Percentiles rank a stretch among this genome's conserved stretches.
Conservation (phyloP, 2,888 invertebrate genomes). For the Scaptomyza cyrtandrae region DNA sequence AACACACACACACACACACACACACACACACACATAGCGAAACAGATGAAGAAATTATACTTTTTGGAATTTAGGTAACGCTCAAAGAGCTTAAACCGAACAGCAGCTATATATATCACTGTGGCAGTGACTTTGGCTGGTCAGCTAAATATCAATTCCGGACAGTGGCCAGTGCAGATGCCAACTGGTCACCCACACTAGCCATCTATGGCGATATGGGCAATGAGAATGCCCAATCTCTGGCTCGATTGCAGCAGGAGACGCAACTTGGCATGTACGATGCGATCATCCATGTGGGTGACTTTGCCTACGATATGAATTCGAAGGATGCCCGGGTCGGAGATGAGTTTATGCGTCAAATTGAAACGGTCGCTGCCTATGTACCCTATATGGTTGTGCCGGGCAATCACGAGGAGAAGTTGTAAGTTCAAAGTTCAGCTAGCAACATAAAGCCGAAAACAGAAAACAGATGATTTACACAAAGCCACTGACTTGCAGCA, state of each 20-base stretch:
- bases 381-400: slow-evolving; percentile 97
- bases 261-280: slow-evolving; percentile 92
- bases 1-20: slow-evolving; percentile 6
- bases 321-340: slow-evolving; percentile 92
- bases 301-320: slow-evolving; percentile 98
- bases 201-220: slow-evolving; percentile 98
- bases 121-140: slow-evolving; percentile 92
- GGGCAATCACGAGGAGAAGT: slow-evolving; percentile 95
- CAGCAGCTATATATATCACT: slow-evolving; percentile 91
- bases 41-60: slow-evolving; percentile 4
- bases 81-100: slow-evolving; percentile 87
- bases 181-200: slow-evolving; percentile 91
- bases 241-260: slow-evolving; percentile 93
- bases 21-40: neutral
- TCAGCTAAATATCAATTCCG: slow-evolving; percentile 91
- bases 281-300: slow-evolving; percentile 95
- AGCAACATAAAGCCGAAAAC: neutral
- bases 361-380: slow-evolving; percentile 95
- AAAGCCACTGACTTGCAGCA: slow-evolving; percentile 86
- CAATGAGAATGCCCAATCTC: slow-evolving; percentile 93
- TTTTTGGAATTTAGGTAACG: slow-evolving; percentile 72
- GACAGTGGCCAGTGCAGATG: slow-evolving; percentile 87
- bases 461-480: neutral
- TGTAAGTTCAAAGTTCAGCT: slow-evolving; percentile 85
- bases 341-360: slow-evolving; percentile 96